Conservation (phyloP, 2,113 vertebrate species). For the Lycocorax pyrrhopterus region DNA sequence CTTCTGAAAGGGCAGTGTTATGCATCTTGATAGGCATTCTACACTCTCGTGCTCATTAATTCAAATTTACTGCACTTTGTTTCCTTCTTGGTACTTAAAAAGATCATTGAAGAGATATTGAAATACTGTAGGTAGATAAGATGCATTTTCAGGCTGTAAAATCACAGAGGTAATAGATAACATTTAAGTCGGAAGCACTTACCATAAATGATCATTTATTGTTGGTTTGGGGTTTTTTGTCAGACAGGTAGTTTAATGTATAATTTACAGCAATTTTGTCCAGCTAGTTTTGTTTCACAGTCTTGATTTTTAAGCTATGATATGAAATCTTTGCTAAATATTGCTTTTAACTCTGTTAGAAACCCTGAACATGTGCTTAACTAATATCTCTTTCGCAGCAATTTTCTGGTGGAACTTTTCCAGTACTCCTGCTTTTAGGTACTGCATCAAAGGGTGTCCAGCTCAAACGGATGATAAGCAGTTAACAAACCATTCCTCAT, state of each 20-base stretch:
- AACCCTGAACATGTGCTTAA: background rate
- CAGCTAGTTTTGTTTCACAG: background rate
- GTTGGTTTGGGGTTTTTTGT: background rate
- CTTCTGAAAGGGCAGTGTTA: background rate
- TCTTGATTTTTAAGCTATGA: background rate
- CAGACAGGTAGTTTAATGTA: background rate
- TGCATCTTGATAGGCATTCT: background rate
- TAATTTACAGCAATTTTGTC: background rate
- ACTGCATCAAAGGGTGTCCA: background rate
- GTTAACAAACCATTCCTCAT: background rate
- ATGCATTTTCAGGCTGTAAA: background rate
- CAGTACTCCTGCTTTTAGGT: background rate
- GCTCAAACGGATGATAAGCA: background rate
- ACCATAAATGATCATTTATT: background rate
- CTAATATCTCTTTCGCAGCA: background rate
- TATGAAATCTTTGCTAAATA: background rate
- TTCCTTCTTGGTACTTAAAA: background rate
- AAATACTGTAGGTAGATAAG: background rate
- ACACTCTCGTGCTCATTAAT: background rate
- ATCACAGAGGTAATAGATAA: background rate
- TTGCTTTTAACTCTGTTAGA: background rate
- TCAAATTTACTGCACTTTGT: background rate
- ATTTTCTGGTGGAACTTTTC: background rate
- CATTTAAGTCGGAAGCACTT: background rate
- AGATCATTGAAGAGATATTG: background rate